Evolutionary conservation across 2,888 invertebrate species (phyloP), one percentile per base, ranked within the genome.

Genomic region (Epirrhoe alternata): DNA sequence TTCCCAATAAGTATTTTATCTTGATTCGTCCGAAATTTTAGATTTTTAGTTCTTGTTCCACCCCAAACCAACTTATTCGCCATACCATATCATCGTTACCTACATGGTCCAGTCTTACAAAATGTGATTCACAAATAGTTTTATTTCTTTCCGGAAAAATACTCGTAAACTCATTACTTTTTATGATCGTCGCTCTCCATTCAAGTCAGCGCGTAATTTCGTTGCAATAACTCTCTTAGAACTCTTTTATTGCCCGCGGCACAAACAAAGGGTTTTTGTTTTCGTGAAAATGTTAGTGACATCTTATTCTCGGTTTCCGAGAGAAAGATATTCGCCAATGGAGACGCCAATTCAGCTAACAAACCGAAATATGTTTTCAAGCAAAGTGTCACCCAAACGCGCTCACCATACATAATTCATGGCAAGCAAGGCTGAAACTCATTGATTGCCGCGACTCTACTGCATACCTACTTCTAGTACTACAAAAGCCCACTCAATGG

Each of bases 361-460:
- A 70, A 74, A 70, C 70, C 70, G 61, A 72, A 69, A 70, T 72
- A 78, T 80, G 82, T 81, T 83, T 81, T 79, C 77, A 82, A 82
- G 78, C 76, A 77, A 78, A 77, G 76, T 79, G 80, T 82, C 80
- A 77, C 79, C 80, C 78, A 77, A 80, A 78, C 77, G 76, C 74
- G 74, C 70, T 68, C 69, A 66, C 78, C 77, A 85, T 87, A 85
- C 85, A 87, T 86, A 83, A 88, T 88, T 87, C 86, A 89, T 88
- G 78, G 74, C 71, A 75, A 72, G 61, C 84, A 75, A 78, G 78
- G 81, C 83, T 83, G 80, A 79, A 81, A 81, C 79, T 86, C 90
- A 90, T 90, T 90, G 91, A 90, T 91, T 89, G 79, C 79, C 74
- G 79, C 77, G 78, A 75, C 81, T 80, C 80, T 79, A 77, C 67